Conservation (phyloP, 2,113 vertebrate genomes). For the Ciconia stormi region DNA sequence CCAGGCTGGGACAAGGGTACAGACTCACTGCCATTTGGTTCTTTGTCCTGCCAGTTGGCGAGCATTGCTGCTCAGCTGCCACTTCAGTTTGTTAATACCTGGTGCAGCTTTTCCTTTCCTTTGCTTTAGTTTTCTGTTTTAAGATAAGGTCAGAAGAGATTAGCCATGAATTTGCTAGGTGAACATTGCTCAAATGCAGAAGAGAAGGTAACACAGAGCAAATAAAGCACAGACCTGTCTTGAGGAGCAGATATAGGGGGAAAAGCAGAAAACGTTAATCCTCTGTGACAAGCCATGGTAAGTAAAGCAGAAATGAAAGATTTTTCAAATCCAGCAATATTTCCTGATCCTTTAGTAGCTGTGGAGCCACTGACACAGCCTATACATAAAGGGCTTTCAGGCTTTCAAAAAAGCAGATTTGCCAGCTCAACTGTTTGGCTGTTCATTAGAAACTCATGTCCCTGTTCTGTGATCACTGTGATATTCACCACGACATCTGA, state of each 20-base stretch:
- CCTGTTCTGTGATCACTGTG: fast-evolving
- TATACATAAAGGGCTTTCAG: not conserved
- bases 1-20: not conserved
- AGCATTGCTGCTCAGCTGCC: not conserved
- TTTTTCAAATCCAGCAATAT: not conserved
- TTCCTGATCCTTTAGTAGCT: not conserved
- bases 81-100: not conserved
- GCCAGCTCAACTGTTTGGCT: not conserved
- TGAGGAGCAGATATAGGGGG: not conserved
- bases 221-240: not conserved
- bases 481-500: fast-evolving
- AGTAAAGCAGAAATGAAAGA: not conserved
- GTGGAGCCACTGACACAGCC: not conserved
- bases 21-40: not conserved
- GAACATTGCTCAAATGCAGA: not conserved
- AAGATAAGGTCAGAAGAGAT: not conserved
- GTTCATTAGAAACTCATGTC: not conserved
- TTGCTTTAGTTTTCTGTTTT: not conserved
- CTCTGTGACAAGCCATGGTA: not conserved
- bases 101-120: not conserved
- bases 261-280: not conserved
- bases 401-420: not conserved
- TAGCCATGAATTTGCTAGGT: not conserved
- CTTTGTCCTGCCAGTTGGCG: not conserved
- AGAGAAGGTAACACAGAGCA: not conserved